Evolutionary conservation across 2,888 invertebrate genomes (phyloP).

Genomic region (Acronicta alni): DNA sequence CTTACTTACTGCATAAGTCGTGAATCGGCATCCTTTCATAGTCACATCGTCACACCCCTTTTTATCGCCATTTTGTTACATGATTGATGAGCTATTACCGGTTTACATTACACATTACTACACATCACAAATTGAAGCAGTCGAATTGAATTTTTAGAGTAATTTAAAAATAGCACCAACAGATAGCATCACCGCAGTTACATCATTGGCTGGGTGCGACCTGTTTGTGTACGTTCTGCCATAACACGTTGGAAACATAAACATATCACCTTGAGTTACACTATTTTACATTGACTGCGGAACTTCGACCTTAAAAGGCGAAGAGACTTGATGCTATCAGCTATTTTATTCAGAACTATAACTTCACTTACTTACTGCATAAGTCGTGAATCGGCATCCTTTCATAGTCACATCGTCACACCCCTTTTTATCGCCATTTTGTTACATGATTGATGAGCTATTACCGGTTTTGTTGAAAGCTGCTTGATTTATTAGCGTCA

Average conservation of each 20-base stretch:
- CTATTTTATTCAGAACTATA: slow-evolving; percentile 35
- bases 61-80: slow-evolving; percentile 68
- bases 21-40: slow-evolving; percentile 55
- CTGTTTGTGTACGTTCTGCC: slow-evolving; percentile 71
- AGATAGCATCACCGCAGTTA: slow-evolving; percentile 76
- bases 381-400: slow-evolving; percentile 51
- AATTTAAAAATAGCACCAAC: slow-evolving; percentile 73
- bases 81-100: slow-evolving; percentile 82
- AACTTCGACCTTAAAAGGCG: slow-evolving; percentile 51
- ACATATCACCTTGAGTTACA: slow-evolving; percentile 59
- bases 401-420: slow-evolving; percentile 54
- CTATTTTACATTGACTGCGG: slow-evolving; percentile 46
- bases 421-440: slow-evolving; percentile 68
- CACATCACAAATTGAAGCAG: slow-evolving; percentile 58
- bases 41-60: slow-evolving; percentile 58
- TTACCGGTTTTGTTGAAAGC: slow-evolving; percentile 74
- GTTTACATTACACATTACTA: slow-evolving; percentile 61
- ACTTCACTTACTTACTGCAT: slow-evolving; percentile 19
- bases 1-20: slow-evolving; percentile 33
- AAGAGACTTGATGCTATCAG: slow-evolving; percentile 35
- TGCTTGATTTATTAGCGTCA: slow-evolving; percentile 59
- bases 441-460: slow-evolving; percentile 79
- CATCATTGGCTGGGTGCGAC: slow-evolving; percentile 78
- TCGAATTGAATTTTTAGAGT: slow-evolving; percentile 57
- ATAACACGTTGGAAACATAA: slow-evolving; percentile 68